Base-by-base conservation (phyloP, 2,888 invertebrate genomes). In the Drosophila demipolita region DNA sequence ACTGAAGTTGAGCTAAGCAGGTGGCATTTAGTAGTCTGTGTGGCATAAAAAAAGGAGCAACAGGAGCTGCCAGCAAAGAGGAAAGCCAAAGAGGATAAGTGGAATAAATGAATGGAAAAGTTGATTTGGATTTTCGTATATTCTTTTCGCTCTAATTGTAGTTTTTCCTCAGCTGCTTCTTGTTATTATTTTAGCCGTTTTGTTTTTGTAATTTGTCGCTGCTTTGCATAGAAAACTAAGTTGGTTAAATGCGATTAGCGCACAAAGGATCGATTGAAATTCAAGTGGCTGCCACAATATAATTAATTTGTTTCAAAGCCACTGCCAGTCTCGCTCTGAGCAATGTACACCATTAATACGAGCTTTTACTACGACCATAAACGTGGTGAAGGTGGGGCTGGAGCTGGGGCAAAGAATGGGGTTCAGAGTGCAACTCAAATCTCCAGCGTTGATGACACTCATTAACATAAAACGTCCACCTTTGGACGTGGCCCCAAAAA, bases 401-500 rank as follows among this genome's bases (percentile, higher is more conserved):
- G 36, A 35, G 23, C 23, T 11, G 8, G 3, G 26, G 26, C 17
- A 36, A 17, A 3, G 17, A 36, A n/a, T 20, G 36, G 20, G 59
- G 17, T 32, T 36, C 5, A n/a, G 52, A 50, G 45, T 40, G 67
- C 38, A 55, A n/a, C 26, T 86, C 73, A 70, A 87, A 83, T 84
- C 85, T 77, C 77, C 58, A 57, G 50, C 72, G 69, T 73, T 82
- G 87, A 87, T 85, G 85, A 80, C 84, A 83, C 85, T 84, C 85
- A 87, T 86, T 89, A 87, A 83, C 90, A 90, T 86, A 83, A 88
- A 86, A 78, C 68, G 62, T 67, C 69, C 75, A 78, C 86, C 83
- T 88, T 81, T 90, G 88, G 66, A 82, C 81, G 54, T 67, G 60
- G 53, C 52, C 57, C 57, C 45, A 52, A 40, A 45, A 53, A 38